Evolutionary conservation across 2,797 vertebrate genomes (phyloP).

Genomic region (Cetoscarus ocellatus): DNA sequence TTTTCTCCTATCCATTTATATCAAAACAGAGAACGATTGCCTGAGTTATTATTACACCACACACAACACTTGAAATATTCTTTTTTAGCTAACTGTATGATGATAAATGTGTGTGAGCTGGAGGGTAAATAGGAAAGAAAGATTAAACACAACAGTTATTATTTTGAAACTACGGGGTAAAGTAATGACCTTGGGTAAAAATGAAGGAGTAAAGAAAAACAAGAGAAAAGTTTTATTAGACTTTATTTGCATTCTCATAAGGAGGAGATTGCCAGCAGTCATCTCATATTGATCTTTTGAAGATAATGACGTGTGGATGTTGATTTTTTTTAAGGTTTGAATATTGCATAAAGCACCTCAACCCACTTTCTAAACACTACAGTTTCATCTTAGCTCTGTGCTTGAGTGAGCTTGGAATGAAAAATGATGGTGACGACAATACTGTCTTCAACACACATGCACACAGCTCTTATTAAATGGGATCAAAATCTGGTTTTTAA

Average conservation of each 20-base stretch:
- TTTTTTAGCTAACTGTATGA: constrained; percentile 43
- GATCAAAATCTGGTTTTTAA: constrained; percentile 34
- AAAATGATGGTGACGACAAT: constrained; percentile 50
- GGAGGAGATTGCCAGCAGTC: constrained; percentile 32
- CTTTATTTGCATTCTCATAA: constrained; percentile 31
- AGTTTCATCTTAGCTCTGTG: constrained; percentile 40
- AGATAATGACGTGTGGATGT: constrained; percentile 28
- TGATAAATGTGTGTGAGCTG: constrained; percentile 57
- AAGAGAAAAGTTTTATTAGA: constrained; percentile 31
- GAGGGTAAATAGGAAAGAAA: constrained; percentile 46
- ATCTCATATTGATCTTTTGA: constrained; percentile 25
- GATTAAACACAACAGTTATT: constrained; percentile 52
- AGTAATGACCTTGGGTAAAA: constrained; percentile 54
- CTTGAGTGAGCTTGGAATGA: constrained; percentile 36
- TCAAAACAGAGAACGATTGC: not conserved
- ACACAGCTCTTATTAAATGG: constrained; percentile 26
- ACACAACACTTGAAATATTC: constrained; percentile 11
- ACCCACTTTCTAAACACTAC: constrained; percentile 36
- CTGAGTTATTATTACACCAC: constrained; percentile 24
- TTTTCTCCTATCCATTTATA: not conserved
- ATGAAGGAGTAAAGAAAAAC: constrained; percentile 35
- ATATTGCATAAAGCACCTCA: constrained; percentile 54
- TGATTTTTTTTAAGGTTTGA: constrained; percentile 43
- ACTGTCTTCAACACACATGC: constrained; percentile 17
- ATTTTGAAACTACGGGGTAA: constrained; percentile 43